These are phyloP conservation scores for Hirtodrosophila duncani DNA, from an alignment of 2,888 invertebrate species.

Conservation along the genomic window DNA sequence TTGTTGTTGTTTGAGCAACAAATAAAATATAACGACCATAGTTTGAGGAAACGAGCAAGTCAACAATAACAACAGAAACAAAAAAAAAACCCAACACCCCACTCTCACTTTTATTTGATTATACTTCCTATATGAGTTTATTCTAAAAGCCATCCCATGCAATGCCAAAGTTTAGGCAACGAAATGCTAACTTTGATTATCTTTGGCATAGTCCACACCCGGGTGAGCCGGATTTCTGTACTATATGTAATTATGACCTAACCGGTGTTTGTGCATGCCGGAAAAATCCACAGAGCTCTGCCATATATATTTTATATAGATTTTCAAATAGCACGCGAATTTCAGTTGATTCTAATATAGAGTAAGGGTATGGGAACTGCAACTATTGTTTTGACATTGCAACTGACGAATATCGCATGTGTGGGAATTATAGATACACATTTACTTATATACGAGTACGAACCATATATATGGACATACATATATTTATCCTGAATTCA, in stretches of 20 bases:
- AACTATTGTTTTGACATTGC: too few relatives aligned
- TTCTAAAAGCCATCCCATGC: too few relatives aligned
- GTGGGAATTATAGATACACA: too few relatives aligned
- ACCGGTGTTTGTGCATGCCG: constrained; percentile 32
- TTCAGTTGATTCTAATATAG: not conserved
- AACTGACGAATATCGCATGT: too few relatives aligned
- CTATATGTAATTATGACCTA: constrained; percentile 57
- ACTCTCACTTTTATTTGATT: constrained; percentile 39
- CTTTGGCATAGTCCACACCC: constrained; percentile 19
- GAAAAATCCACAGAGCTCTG: constrained; percentile 45
- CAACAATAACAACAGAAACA: too few relatives aligned
- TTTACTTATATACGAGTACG: too few relatives aligned
- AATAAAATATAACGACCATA: constrained; percentile 19
- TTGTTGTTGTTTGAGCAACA: constrained; percentile 26
- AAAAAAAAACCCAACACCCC: not conserved
- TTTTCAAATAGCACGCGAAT: constrained; percentile 30
- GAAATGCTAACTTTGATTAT: constrained; percentile 61
- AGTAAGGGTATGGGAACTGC: not conserved
- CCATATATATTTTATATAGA: constrained; percentile 11
- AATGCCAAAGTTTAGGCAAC: constrained; percentile 48
- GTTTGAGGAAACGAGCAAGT: constrained; percentile 4
- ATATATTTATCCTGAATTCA: not conserved
- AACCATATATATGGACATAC: not conserved
- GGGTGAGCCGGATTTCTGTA: constrained; percentile 7
- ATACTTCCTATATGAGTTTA: too few relatives aligned